Conservation (phyloP, 2,797 vertebrate genomes). For the Tragopan temminckii region DNA sequence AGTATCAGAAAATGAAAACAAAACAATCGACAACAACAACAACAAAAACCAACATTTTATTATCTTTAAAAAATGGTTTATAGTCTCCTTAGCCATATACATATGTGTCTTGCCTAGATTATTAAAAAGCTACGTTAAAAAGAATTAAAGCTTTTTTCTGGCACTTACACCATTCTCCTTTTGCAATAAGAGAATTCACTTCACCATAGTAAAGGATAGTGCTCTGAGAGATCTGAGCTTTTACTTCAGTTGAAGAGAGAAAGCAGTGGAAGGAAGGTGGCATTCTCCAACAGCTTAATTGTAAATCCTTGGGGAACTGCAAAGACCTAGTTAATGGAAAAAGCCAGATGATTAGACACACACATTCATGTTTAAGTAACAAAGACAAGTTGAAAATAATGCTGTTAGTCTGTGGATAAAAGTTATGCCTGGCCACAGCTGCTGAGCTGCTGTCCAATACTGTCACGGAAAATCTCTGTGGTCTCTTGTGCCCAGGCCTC, state of each 20-base stretch:
- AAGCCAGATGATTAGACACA: neutral
- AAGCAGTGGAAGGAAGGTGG: neutral
- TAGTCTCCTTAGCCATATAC: neutral
- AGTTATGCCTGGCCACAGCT: neutral
- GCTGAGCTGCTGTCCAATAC: neutral
- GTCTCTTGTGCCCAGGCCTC: neutral
- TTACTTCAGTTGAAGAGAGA: neutral
- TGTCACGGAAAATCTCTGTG: neutral
- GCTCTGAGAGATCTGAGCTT: neutral
- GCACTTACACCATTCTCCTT: neutral
- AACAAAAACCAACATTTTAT: neutral
- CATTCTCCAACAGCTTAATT: neutral
- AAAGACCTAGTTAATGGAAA: neutral
- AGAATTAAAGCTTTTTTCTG: neutral
- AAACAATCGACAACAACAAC: neutral
- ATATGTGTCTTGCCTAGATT: neutral
- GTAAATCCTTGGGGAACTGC: neutral
- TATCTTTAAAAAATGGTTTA: neutral
- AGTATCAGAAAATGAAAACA: neutral
- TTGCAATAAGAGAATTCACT: neutral
- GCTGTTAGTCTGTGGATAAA: neutral
- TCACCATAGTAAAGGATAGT: accelerated
- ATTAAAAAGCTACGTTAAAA: neutral
- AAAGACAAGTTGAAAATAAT: neutral
- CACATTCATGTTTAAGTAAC: neutral